phyloP scores from a whole-genome alignment of 2,888 invertebrate species.

The Pandemis corylana region DNA sequence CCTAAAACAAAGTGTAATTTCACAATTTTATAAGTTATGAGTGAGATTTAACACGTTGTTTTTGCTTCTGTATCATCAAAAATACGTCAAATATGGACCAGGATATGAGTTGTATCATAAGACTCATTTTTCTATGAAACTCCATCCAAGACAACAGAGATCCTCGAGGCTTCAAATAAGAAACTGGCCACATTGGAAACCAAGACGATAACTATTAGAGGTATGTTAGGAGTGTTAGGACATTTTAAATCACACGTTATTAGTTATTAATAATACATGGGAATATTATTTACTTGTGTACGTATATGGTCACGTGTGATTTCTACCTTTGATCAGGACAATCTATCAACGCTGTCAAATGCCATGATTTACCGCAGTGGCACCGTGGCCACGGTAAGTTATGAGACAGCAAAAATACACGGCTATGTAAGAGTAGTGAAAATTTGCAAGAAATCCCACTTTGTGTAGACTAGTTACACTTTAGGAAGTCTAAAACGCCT shows the following conservation, averaged over 20 bases:
- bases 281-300: conserved; percentile 44
- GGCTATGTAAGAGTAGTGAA: conserved; percentile 15
- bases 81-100: too few relatives aligned
- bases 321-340: conserved; percentile 52
- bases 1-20: too few relatives aligned
- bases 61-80: too few relatives aligned
- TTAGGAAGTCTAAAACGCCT: not conserved
- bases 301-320: conserved; percentile 44
- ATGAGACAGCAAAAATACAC: conserved; percentile 45
- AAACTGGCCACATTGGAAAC: not conserved
- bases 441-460: not conserved
- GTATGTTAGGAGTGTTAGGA: not conserved
- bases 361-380: conserved; percentile 59
- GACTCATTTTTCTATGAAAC: too few relatives aligned
- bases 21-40: too few relatives aligned
- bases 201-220: conserved; percentile 7
- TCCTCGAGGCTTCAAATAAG: too few relatives aligned
- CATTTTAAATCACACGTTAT: conserved; percentile 33
- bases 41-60: too few relatives aligned
- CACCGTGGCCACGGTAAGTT: conserved; percentile 44
- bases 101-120: too few relatives aligned
- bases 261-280: conserved; percentile 50
- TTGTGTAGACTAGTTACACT: not conserved
- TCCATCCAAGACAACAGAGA: too few relatives aligned
- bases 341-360: conserved; percentile 65